Percentiles rank a stretch among this genome's conserved stretches.
These are phyloP conservation scores for Drosophila ananassae DNA, from an alignment of 1,140 invertebrate genomes.

Conservation along the genomic window DNA sequence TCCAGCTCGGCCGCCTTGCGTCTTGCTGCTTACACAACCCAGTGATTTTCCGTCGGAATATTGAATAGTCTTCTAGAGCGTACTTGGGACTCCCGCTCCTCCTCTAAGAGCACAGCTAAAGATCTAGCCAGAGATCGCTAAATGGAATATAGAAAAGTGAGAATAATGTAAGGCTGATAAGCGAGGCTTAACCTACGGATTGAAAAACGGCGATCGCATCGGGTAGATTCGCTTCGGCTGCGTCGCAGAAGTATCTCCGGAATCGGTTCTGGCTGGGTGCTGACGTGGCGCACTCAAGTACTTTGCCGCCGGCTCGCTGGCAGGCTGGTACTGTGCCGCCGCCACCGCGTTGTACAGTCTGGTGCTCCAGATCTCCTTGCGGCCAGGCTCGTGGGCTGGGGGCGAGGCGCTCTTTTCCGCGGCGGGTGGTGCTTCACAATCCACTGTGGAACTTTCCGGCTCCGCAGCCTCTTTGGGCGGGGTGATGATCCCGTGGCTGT, in stretches of 20 bases:
- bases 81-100: too few relatives aligned
- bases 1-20: too few relatives aligned
- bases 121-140: conserved; percentile 55
- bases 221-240: conserved; percentile 41
- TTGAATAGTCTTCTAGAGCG: too few relatives aligned
- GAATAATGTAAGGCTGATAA: background rate
- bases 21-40: too few relatives aligned
- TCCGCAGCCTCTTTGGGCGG: background rate
- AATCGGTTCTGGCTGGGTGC: background rate
- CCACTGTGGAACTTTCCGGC: background rate
- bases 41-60: too few relatives aligned
- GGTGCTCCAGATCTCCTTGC: conserved; percentile 35
- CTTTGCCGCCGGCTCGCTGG: conserved; percentile 28
- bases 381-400: background rate
- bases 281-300: conserved; percentile 31
- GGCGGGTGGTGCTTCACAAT: too few relatives aligned
- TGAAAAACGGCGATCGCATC: conserved; percentile 53
- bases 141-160: conserved; percentile 14
- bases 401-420: background rate
- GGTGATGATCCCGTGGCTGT: conserved; percentile 17
- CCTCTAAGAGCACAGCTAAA: conserved; percentile 20
- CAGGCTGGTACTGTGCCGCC: conserved; percentile 47
- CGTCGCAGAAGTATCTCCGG: background rate
- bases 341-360: conserved; percentile 46
- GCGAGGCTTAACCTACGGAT: conserved; percentile 50